Percentiles rank a stretch among this genome's conserved stretches.
Conservation (phyloP, 2,888 invertebrate species). For the Nephrocerus scutellatus region DNA sequence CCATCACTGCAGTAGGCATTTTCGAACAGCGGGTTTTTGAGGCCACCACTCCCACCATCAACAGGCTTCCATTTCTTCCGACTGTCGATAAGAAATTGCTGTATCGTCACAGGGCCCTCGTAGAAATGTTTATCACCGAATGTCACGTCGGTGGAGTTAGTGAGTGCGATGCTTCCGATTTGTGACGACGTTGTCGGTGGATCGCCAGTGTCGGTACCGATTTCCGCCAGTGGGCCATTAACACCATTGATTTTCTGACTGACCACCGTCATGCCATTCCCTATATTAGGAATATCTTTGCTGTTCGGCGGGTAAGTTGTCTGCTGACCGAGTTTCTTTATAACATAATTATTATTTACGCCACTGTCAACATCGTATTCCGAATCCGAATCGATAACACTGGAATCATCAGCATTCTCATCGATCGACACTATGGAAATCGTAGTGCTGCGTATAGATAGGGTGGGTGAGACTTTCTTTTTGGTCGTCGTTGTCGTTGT, state of each 20-base stretch:
- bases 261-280: constrained; percentile 34
- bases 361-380: constrained; percentile 32
- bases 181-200: no score
- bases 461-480: constrained; percentile 31
- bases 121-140: constrained; percentile 71
- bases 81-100: constrained; percentile 58
- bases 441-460: constrained; percentile 40
- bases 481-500: constrained; percentile 5
- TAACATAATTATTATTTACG: constrained; percentile 32
- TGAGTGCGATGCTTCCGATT: constrained; percentile 59
- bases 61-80: constrained; percentile 37
- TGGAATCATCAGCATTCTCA: constrained; percentile 41
- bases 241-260: constrained; percentile 29
- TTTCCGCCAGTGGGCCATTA: constrained; percentile 14
- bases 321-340: constrained; percentile 42
- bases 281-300: constrained; percentile 32
- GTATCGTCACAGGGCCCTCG: constrained; percentile 71
- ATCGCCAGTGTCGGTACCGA: constrained; percentile 20
- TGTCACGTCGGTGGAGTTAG: constrained; percentile 64
- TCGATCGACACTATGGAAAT: constrained; percentile 42
- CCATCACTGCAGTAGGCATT: constrained; percentile 14
- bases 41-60: constrained; percentile 23
- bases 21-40: constrained; percentile 35
- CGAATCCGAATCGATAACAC: constrained; percentile 42
- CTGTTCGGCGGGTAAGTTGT: constrained; percentile 31